Percentiles rank a stretch among this genome's conserved stretches.
Evolutionary conservation across 2,888 invertebrate species (phyloP).

Genomic region (Lucinisca nassula): DNA sequence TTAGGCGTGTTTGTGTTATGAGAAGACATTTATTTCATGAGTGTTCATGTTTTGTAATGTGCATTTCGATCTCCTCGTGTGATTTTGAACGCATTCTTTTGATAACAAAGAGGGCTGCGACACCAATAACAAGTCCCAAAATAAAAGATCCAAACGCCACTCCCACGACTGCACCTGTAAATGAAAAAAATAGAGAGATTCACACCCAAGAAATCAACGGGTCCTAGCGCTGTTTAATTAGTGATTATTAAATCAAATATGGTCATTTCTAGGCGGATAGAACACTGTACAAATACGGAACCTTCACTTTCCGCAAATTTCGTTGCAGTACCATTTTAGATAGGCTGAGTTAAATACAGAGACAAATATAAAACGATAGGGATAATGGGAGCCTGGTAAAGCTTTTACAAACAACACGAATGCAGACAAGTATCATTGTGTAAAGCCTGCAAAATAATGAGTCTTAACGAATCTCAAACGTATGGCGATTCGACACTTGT

Average conservation of each 20-base stretch:
- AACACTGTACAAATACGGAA: too few relatives aligned
- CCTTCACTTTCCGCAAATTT: not conserved
- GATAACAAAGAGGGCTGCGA: constrained; percentile 28
- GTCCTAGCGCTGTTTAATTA: not conserved
- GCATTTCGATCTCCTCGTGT: not conserved
- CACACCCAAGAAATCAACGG: not conserved
- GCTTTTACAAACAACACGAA: too few relatives aligned
- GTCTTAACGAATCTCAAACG: too few relatives aligned
- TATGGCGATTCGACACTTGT: too few relatives aligned
- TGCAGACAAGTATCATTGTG: too few relatives aligned
- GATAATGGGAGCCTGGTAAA: not conserved
- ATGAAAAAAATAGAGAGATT: not conserved
- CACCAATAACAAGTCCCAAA: constrained; percentile 47
- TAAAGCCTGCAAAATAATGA: too few relatives aligned
- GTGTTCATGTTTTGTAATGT: not conserved
- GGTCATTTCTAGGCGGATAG: not conserved
- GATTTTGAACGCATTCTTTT: not conserved
- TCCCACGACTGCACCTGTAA: constrained; percentile 42
- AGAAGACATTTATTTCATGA: too few relatives aligned
- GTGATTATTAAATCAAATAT: not conserved
- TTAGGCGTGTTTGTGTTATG: too few relatives aligned
- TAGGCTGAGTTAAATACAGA: not conserved
- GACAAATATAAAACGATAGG: not conserved
- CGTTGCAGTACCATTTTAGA: not conserved
- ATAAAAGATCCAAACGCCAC: constrained; percentile 44